Conservation (phyloP, 2,888 invertebrate species). For the Zaprionus lineosus region DNA sequence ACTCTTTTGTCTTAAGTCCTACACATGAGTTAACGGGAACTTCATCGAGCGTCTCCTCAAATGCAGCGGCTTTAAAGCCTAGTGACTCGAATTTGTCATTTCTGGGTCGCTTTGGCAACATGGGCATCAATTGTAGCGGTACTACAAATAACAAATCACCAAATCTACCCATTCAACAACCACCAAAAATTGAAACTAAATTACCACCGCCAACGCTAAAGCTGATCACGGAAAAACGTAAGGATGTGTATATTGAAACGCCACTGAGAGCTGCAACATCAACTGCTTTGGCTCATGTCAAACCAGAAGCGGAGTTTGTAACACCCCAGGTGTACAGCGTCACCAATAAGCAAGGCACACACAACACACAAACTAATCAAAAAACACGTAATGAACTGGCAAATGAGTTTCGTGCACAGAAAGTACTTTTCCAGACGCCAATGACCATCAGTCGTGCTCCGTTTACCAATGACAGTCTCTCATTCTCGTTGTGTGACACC, state of each 20-base stretch:
- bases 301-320: constrained; percentile 70
- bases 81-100: constrained; percentile 70
- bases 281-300: constrained; percentile 12
- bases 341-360: constrained; percentile 57
- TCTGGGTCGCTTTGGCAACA: constrained; percentile 68
- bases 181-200: constrained; percentile 36
- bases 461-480: constrained; percentile 76
- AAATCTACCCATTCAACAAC: constrained; percentile 2
- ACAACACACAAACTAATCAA: constrained; percentile 56
- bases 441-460: constrained; percentile 80
- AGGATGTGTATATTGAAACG: constrained; percentile 52
- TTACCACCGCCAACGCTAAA: constrained; percentile 32
- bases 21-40: constrained; percentile 51
- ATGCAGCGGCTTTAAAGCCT: constrained; percentile 27
- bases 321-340: constrained; percentile 80
- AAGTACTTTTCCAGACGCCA: constrained; percentile 82
- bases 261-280: constrained; percentile 53
- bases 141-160: constrained; percentile 16
- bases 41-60: constrained; percentile 33
- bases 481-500: constrained; percentile 79
- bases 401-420: constrained; percentile 81
- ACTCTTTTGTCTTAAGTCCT: constrained; percentile 81
- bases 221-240: constrained; percentile 41
- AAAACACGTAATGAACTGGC: constrained; percentile 53
- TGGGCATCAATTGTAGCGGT: constrained; percentile 68